Conservation (phyloP, 2,888 invertebrate species). For the Xestia xanthographa region DNA sequence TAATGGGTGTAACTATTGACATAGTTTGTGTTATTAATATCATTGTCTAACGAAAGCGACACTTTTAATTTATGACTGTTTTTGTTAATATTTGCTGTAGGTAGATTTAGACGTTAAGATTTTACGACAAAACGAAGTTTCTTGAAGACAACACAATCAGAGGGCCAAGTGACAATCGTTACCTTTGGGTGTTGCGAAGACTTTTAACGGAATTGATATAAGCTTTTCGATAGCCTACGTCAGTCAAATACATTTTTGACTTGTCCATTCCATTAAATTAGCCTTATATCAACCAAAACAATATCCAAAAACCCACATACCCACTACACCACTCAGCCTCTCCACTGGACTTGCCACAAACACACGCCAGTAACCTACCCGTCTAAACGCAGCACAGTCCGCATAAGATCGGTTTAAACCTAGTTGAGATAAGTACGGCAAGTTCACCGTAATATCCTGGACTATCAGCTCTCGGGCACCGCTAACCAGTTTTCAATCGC, state of each 20-base stretch:
- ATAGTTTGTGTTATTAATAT: not conserved
- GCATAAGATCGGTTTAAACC: constrained; percentile 65
- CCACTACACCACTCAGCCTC: not conserved
- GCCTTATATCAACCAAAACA: not conserved
- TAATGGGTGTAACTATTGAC: not conserved
- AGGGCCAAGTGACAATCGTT: too few relatives aligned
- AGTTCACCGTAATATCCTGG: constrained; percentile 63
- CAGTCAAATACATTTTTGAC: not conserved
- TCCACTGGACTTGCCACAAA: constrained; percentile 7
- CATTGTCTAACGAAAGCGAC: not conserved
- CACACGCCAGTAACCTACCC: constrained; percentile 25
- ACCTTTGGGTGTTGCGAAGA: too few relatives aligned
- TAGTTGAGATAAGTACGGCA: constrained; percentile 62
- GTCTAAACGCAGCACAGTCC: constrained; percentile 46
- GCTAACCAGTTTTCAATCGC: constrained; percentile 64
- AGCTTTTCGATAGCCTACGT: not conserved
- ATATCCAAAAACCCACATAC: not conserved
- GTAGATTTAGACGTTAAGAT: not conserved
- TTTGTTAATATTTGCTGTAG: not conserved
- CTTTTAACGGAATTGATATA: not conserved
- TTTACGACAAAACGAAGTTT: not conserved
- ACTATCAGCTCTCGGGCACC: constrained; percentile 58
- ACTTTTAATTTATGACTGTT: not conserved
- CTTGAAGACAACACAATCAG: too few relatives aligned
- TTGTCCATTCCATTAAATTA: not conserved